Conservation (phyloP, 2,113 vertebrate species). For the Odobenus rosmarus region DNA sequence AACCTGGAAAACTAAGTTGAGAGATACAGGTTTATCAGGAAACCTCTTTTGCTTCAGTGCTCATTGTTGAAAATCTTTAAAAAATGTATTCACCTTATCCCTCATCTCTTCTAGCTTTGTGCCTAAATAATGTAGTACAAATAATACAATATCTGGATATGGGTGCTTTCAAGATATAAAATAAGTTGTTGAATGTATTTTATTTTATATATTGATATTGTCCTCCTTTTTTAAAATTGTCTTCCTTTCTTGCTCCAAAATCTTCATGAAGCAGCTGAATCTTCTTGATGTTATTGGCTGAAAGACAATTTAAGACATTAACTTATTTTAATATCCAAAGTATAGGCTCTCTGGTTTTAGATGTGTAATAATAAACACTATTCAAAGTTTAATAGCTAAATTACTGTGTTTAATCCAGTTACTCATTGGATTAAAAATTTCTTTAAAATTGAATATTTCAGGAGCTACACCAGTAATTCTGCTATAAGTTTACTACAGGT, state of each 20-base stretch:
- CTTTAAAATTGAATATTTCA: not conserved
- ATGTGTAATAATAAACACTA: not conserved
- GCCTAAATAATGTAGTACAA: not conserved
- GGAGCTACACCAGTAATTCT: not conserved
- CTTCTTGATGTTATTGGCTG: not conserved
- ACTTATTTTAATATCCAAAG: conserved; percentile 13
- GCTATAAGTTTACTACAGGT: not conserved
- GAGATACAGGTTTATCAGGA: not conserved
- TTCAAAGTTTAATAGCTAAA: conserved; percentile 29
- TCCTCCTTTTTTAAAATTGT: not conserved
- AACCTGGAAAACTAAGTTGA: not conserved
- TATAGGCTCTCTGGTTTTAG: not conserved
- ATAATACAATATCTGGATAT: not conserved
- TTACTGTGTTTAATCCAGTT: not conserved
- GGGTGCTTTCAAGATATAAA: not conserved
- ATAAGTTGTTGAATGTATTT: not conserved
- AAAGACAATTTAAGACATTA: not conserved
- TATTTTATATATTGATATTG: conserved; percentile 17
- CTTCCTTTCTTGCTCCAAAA: not conserved
- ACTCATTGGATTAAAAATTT: conserved; percentile 14
- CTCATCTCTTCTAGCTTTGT: not conserved
- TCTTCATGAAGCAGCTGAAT: not conserved
- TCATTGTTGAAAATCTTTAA: conserved; percentile 6
- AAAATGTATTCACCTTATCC: not conserved
- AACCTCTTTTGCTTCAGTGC: not conserved